phyloP scores from a whole-genome alignment of 2,888 invertebrate species.

The Boloria euphrosyne region DNA sequence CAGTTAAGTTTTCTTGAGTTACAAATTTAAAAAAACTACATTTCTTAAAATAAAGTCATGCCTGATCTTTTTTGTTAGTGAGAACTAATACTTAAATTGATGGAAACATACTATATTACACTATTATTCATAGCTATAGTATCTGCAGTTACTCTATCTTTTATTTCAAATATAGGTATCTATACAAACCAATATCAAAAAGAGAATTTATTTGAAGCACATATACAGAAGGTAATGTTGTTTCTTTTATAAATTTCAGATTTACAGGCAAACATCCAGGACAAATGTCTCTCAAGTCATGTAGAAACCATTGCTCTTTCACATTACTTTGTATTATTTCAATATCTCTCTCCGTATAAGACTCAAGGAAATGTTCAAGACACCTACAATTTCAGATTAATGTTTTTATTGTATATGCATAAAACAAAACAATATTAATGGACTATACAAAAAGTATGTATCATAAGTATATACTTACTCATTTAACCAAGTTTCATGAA shows the following conservation, averaged over 20 bases:
- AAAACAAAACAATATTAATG: not conserved
- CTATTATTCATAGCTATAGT: too few relatives aligned
- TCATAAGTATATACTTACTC: not conserved
- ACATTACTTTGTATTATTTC: not conserved
- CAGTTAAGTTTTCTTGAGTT: not conserved
- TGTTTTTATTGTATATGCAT: not conserved
- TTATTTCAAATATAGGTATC: not conserved
- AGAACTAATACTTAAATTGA: not conserved
- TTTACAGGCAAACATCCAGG: slow-evolving; percentile 6
- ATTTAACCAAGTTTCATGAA: slow-evolving; percentile 7
- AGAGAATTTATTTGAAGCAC: slow-evolving; percentile 15
- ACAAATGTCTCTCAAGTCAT: slow-evolving; percentile 4
- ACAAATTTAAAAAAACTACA: not conserved
- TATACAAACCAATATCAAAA: slow-evolving; percentile 15
- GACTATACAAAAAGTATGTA: not conserved
- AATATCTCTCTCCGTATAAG: not conserved
- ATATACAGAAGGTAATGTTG: slow-evolving; percentile 1
- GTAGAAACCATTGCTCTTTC: slow-evolving; percentile 14
- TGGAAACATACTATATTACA: not conserved
- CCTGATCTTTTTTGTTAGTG: not conserved
- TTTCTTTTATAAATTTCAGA: slow-evolving; percentile 2
- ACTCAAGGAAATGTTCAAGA: slow-evolving; percentile 1
- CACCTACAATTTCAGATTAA: slow-evolving; percentile 2
- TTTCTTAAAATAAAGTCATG: too few relatives aligned
- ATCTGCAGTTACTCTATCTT: too few relatives aligned